Evolutionary conservation across 2,113 vertebrate species (phyloP), one percentile per base, ranked within the genome.

Genomic region (Trichomycterus rosablanca): DNA sequence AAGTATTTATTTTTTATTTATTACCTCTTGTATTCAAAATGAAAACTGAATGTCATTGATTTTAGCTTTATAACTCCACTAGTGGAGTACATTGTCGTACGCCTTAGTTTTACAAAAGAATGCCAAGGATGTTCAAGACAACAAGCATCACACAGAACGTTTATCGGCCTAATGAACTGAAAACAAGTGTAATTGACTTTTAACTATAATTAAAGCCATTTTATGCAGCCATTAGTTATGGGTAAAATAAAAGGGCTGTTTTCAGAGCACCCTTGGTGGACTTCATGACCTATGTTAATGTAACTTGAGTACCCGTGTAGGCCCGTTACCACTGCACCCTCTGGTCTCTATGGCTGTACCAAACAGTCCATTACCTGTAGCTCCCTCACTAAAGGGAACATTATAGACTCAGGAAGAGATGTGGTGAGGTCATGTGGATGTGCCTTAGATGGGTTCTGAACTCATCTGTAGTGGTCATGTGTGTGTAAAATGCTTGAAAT

Each of bases 31-130:
- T 63, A 72, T 80, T 68, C 45, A 66, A 76, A 54, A 74, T 68
- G 42, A 66, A 76, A 54, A 74, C 55, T 79, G 81, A 85, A 83
- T 85, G 83, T 85, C 67, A 71, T 68, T 77, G 80, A 53, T 80
- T 48, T 74, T 74, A 80, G 78, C 81, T 83, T 86, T 82, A 79
- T 73, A 71, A 42, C 69, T 68, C 66, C 49, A 56, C 67, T n/a
- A n/a, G n/a, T n/a, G n/a, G n/a, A n/a, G n/a, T n/a, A n/a, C n/a
- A n/a, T n/a, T 71, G 53, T 77, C 77, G 74, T 76, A 73, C 64
- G 68, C 76, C 78, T 78, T 80, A 76, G 74, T 76, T 68, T 67
- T 56, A 75, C 45, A 72, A 67, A 59, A 63, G 71, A 74, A 57
- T 72, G 78, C 67, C 74, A 76, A 80, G 77, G 78, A 81, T 70